phyloP scores from a whole-genome alignment of 1,140 invertebrate species.

The Halyomorpha halys region DNA sequence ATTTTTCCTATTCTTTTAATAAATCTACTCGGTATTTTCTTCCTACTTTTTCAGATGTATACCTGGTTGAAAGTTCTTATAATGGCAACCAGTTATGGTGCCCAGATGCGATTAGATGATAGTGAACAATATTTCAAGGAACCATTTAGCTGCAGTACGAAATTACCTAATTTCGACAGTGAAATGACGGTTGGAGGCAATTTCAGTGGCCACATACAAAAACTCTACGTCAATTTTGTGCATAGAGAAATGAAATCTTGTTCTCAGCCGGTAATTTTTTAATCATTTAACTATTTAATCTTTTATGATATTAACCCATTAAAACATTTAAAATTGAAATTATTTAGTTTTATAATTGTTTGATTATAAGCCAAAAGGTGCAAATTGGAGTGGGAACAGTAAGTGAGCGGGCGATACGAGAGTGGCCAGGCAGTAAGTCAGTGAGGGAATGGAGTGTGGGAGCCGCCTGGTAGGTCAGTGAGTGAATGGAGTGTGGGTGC shows the following conservation, averaged over 20 bases:
- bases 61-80: slow-evolving; percentile 5
- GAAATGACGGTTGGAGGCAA: slow-evolving; percentile 11
- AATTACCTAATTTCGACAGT: slow-evolving; percentile 8
- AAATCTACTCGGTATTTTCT: too few relatives aligned
- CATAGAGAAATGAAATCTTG: neutral
- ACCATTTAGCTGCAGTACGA: slow-evolving; percentile 31
- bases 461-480: too few relatives aligned
- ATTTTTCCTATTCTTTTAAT: too few relatives aligned
- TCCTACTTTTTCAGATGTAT: neutral
- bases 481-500: too few relatives aligned
- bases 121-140: neutral
- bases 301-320: neutral
- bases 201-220: slow-evolving; percentile 9
- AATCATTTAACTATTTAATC: neutral
- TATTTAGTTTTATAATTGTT: too few relatives aligned
- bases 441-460: too few relatives aligned
- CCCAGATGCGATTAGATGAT: neutral
- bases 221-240: slow-evolving; percentile 6
- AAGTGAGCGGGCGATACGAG: too few relatives aligned
- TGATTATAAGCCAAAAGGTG: too few relatives aligned
- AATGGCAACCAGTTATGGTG: neutral
- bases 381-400: too few relatives aligned
- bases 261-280: neutral
- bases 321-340: too few relatives aligned
- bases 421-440: too few relatives aligned